phyloP scores from a whole-genome alignment of 1,140 invertebrate genomes.

The Antheraea pernyi region DNA sequence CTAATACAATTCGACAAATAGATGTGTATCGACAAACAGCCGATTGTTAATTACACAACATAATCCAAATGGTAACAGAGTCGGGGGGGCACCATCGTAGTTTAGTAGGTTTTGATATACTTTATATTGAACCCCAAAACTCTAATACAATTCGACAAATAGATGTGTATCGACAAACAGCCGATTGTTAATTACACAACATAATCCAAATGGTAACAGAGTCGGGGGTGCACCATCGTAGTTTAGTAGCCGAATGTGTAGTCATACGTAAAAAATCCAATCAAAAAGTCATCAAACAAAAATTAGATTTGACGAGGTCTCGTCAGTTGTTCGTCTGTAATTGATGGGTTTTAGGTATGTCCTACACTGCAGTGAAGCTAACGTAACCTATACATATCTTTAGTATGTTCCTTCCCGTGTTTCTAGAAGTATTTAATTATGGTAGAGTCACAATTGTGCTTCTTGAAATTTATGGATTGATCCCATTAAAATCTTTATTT shows the following conservation, averaged over 20 bases:
- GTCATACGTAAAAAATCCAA: conserved; percentile 16
- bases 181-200: conserved; percentile 2
- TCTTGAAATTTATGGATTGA: no score
- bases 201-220: conserved; percentile 12
- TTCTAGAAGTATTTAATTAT: no score
- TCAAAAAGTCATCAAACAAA: conserved; percentile 25
- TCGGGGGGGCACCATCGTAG: neutral
- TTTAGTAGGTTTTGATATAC: no score
- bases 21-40: neutral
- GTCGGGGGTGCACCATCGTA: neutral
- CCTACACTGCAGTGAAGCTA: neutral
- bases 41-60: conserved; percentile 2
- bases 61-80: conserved; percentile 12
- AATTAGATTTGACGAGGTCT: conserved; percentile 21
- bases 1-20: neutral
- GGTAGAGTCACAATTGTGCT: no score
- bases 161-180: neutral
- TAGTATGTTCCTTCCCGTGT: no score
- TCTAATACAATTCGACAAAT: neutral
- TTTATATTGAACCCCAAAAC: neutral
- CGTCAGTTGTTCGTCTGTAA: conserved; percentile 2
- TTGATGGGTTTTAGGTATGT: neutral
- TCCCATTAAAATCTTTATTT: no score
- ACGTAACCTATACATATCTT: neutral
- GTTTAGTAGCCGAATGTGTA: neutral